These are phyloP conservation scores for Drosophila sucinea DNA, from an alignment of 1,140 invertebrate genomes.

Conservation along the genomic window DNA sequence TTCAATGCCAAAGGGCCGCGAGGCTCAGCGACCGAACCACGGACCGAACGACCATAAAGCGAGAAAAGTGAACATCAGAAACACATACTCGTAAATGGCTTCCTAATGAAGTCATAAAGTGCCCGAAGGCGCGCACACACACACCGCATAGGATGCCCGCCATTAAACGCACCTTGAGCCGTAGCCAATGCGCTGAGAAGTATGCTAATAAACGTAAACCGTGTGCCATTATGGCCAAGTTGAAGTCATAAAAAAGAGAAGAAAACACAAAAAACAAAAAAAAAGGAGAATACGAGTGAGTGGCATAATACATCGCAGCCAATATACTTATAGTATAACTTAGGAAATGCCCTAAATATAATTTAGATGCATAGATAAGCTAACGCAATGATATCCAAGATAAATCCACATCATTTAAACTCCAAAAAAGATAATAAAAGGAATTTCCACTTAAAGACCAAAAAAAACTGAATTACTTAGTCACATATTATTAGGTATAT, in stretches of 20 bases:
- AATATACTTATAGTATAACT: neutral
- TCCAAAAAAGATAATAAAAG: neutral
- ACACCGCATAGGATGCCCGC: slow-evolving; percentile 20
- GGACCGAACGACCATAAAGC: slow-evolving; percentile 22
- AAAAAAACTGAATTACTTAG: neutral
- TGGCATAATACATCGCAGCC: slow-evolving; percentile 34
- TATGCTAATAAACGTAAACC: slow-evolving; percentile 79
- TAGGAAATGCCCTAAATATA: slow-evolving; percentile 8
- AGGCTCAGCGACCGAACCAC: neutral
- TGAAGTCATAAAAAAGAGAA: slow-evolving; percentile 66
- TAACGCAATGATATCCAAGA: neutral
- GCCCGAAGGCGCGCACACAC: slow-evolving; percentile 26
- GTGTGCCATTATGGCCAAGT: slow-evolving; percentile 60
- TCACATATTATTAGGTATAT: neutral
- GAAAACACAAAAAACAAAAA: slow-evolving; percentile 29
- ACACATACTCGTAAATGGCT: slow-evolving; percentile 65
- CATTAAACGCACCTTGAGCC: slow-evolving; percentile 72
- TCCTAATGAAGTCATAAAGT: slow-evolving; percentile 76
- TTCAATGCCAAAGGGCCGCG: slow-evolving; percentile 33
- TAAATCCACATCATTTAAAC: neutral
- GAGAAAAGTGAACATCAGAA: slow-evolving; percentile 13
- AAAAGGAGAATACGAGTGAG: slow-evolving; percentile 42
- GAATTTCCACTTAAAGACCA: neutral
- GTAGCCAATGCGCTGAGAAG: slow-evolving; percentile 63
- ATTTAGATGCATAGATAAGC: neutral